These are phyloP conservation scores for Menidia menidia DNA, from an alignment of 2,797 vertebrate species.

Conservation along the genomic window DNA sequence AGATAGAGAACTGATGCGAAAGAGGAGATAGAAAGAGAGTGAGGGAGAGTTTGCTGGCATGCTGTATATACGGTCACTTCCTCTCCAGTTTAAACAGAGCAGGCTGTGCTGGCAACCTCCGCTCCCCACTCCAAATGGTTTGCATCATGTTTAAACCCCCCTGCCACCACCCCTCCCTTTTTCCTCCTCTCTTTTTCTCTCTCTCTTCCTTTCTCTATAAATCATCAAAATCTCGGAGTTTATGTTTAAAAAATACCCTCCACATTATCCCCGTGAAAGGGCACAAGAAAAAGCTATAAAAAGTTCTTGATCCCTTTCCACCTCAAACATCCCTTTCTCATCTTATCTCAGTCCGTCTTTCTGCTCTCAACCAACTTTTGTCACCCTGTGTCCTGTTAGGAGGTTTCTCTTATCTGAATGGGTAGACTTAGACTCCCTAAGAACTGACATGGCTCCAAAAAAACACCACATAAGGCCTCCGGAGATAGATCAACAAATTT, in stretches of 20 bases:
- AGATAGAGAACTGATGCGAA: conserved; percentile 41
- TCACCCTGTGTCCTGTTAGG: conserved; percentile 63
- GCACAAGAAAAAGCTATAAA: conserved; percentile 80
- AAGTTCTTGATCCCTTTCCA: conserved; percentile 56
- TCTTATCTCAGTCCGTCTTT: conserved; percentile 34
- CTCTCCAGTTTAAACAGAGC: conserved; percentile 99
- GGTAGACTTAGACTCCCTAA: conserved; percentile 39
- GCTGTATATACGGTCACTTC: conserved; percentile 99
- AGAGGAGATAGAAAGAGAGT: conserved; percentile 71
- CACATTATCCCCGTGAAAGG: conserved; percentile 66
- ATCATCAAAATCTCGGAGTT: conserved; percentile 86
- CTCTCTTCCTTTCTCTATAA: conserved; percentile 85
- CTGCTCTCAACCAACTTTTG: conserved; percentile 30
- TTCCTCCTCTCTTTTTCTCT: conserved; percentile 69
- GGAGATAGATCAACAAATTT: conserved; percentile 48
- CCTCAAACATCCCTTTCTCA: conserved; percentile 5
- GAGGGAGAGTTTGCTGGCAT: conserved; percentile 90
- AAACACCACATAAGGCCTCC: conserved; percentile 54
- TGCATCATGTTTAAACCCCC: conserved; percentile 97
- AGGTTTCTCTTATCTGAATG: conserved; percentile 60
- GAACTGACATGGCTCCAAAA: conserved; percentile 51
- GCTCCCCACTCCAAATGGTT: conserved; percentile 97
- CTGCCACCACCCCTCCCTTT: conserved; percentile 81
- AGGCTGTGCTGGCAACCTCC: conserved; percentile 98
- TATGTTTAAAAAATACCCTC: conserved; percentile 74